Evolutionary conservation across 2,113 vertebrate genomes (phyloP).

Genomic region (Pseudolaguvia tuberculata): DNA sequence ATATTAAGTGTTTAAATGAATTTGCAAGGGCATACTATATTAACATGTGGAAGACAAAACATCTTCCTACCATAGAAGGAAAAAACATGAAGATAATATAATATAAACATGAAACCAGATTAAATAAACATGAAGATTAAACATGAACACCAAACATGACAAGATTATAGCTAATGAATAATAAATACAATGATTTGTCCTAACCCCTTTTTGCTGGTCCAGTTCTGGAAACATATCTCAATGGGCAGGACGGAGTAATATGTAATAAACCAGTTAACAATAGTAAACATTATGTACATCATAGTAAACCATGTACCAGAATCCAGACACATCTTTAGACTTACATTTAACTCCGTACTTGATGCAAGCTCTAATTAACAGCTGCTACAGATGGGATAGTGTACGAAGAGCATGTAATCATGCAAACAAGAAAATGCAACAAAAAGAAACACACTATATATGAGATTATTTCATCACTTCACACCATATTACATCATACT

Average conservation of each 20-base stretch:
- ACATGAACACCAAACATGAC: no score
- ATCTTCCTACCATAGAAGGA: no score
- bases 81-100: no score
- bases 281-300: no score
- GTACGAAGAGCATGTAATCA: background rate
- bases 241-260: background rate
- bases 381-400: background rate
- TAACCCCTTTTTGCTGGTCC: no score
- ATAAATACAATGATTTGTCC: background rate
- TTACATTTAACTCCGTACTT: background rate
- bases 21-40: background rate
- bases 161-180: no score
- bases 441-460: background rate
- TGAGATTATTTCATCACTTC: no score
- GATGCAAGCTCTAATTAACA: background rate
- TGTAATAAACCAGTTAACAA: background rate
- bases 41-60: background rate
- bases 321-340: background rate
- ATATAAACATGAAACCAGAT: no score
- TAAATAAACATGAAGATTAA: no score
- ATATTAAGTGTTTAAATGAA: no score
- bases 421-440: background rate
- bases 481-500: no score
- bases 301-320: background rate
- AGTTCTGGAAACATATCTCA: background rate